Conservation (phyloP, 2,888 invertebrate genomes). For the Drosophila merina region DNA sequence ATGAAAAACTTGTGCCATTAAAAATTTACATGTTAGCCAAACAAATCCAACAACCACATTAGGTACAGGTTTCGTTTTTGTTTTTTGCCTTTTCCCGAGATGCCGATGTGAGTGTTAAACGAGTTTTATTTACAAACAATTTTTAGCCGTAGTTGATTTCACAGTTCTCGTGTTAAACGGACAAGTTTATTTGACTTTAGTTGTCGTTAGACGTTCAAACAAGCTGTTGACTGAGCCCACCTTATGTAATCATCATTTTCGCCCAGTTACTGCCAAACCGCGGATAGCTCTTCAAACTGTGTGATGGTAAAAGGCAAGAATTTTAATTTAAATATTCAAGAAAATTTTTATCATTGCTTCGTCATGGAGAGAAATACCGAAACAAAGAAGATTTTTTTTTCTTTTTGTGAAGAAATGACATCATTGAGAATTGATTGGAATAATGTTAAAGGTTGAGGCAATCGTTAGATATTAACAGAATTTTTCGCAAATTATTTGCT, state of each 20-base stretch:
- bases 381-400: slow-evolving; percentile 5
- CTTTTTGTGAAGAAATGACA: slow-evolving; percentile 14
- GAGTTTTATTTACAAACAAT: slow-evolving; percentile 75
- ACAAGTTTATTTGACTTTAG: slow-evolving; percentile 64
- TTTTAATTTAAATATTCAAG: not conserved
- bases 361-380: slow-evolving; percentile 8
- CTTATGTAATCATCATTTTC: slow-evolving; percentile 63
- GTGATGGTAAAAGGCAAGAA: too few relatives aligned
- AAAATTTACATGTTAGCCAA: slow-evolving; percentile 64
- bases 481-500: not conserved
- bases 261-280: slow-evolving; percentile 42
- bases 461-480: not conserved
- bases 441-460: slow-evolving; percentile 1
- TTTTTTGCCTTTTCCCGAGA: slow-evolving; percentile 3
- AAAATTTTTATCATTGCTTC: slow-evolving; percentile 5
- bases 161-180: slow-evolving; percentile 74
- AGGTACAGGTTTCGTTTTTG: slow-evolving; percentile 34
- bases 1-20: slow-evolving; percentile 76
- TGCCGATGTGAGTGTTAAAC: slow-evolving; percentile 49
- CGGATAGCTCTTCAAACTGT: not conserved
- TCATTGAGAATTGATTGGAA: slow-evolving; percentile 12
- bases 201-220: slow-evolving; percentile 25
- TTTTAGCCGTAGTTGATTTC: slow-evolving; percentile 50
- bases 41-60: slow-evolving; percentile 31
- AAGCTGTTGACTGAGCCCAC: slow-evolving; percentile 20